A percentile compares a stretch with the other conserved stretches of the same genome.
Conservation (phyloP, 2,113 vertebrate species). For the Prochilodus magdalenae region DNA sequence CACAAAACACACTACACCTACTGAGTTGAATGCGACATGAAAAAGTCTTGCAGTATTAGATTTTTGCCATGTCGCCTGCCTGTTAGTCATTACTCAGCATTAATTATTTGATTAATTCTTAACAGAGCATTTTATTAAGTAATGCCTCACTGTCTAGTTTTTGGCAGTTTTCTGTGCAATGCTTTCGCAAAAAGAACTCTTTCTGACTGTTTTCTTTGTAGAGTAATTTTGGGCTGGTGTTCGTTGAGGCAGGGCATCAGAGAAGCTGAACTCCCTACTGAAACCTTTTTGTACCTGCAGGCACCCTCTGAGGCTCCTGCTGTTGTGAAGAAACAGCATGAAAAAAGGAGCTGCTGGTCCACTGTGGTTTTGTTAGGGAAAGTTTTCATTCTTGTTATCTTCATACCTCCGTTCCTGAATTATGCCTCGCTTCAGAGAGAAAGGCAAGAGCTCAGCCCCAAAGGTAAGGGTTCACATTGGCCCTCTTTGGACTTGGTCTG, state of each 20-base stretch:
- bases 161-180: not conserved
- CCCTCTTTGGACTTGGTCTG: not conserved
- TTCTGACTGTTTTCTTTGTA: not conserved
- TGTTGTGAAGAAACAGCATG: not conserved
- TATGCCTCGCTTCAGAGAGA: conserved; percentile 83
- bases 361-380: conserved; percentile 72
- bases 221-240: no score
- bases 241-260: not conserved
- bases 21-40: no score
- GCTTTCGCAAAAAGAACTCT: not conserved
- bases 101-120: no score
- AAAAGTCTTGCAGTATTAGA: no score
- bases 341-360: conserved; percentile 60
- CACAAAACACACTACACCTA: no score
- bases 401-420: conserved; percentile 82
- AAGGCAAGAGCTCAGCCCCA: conserved; percentile 74
- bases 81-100: no score
- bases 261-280: not conserved
- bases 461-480: conserved; percentile 64
- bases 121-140: no score
- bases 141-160: not conserved
- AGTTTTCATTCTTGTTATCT: conserved; percentile 74
- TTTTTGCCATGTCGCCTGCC: not conserved
- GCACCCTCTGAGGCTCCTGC: not conserved
- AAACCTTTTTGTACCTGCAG: conserved; percentile 1